These are phyloP conservation scores for Pangasius larnaudii DNA, from an alignment of 2,797 vertebrate species.

Conservation along the genomic window DNA sequence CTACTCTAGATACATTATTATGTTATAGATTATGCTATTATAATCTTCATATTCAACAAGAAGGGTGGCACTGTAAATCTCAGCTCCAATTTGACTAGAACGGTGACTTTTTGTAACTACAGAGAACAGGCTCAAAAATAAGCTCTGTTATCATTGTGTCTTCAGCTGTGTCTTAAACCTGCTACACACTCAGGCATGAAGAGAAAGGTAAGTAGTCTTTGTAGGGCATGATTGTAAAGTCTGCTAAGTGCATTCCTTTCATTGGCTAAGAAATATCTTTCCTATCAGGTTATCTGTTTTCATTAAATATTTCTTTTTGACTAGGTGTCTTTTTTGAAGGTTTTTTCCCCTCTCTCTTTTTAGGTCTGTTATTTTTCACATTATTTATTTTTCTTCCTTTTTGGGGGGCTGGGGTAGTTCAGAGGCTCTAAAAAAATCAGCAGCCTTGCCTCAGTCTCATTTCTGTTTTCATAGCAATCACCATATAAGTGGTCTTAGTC, in stretches of 20 bases:
- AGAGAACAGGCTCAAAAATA: background rate
- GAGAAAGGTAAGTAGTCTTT: background rate
- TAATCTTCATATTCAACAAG: background rate
- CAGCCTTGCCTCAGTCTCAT: background rate
- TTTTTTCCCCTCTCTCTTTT: no score
- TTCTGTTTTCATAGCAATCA: background rate
- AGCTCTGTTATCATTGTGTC: background rate
- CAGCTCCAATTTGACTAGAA: no score
- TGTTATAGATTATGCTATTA: background rate
- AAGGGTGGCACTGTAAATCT: background rate
- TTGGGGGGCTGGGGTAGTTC: background rate
- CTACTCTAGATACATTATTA: background rate
- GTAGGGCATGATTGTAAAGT: background rate
- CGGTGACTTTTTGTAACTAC: background rate
- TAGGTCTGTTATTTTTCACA: background rate
- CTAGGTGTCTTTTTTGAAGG: no score
- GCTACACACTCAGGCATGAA: background rate
- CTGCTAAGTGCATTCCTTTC: background rate
- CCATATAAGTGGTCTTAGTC: background rate
- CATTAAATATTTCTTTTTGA: no score
- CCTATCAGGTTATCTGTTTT: background rate
- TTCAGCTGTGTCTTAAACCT: background rate
- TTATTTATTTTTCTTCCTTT: no score
- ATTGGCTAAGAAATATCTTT: background rate
- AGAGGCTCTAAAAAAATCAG: background rate